Conservation (phyloP, 1,140 invertebrate genomes). For the Zaprionus capensis region DNA sequence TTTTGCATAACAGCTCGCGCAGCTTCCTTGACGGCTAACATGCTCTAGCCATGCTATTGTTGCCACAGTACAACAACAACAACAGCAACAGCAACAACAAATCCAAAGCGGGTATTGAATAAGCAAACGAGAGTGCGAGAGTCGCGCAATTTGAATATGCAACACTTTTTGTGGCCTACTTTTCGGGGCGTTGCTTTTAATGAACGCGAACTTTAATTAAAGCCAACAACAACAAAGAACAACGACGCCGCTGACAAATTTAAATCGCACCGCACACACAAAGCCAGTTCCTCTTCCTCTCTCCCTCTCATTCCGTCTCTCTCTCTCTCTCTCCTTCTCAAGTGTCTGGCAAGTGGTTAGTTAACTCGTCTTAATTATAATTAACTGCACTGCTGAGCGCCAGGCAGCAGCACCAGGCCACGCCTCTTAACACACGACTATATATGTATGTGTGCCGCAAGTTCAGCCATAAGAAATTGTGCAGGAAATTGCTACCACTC, state of each 20-base stretch:
- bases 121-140: slow-evolving; percentile 23
- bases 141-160: slow-evolving; percentile 63
- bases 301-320: slow-evolving; percentile 11
- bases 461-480: slow-evolving; percentile 75
- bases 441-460: slow-evolving; percentile 34
- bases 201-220: slow-evolving; percentile 72
- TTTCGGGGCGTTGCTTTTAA: slow-evolving; percentile 62
- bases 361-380: slow-evolving; percentile 84
- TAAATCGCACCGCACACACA: slow-evolving; percentile 32
- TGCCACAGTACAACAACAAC: slow-evolving; percentile 22
- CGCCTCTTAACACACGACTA: slow-evolving; percentile 20
- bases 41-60: slow-evolving; percentile 31
- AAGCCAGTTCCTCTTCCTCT: neutral
- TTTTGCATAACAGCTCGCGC: slow-evolving; percentile 51
- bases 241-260: slow-evolving; percentile 45
- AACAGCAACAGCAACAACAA: slow-evolving; percentile 18
- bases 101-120: slow-evolving; percentile 63
- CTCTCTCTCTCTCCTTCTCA: slow-evolving; percentile 25
- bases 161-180: slow-evolving; percentile 75
- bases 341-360: slow-evolving; percentile 75
- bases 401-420: neutral
- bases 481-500: slow-evolving; percentile 64
- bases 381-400: slow-evolving; percentile 76
- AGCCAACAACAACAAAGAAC: slow-evolving; percentile 21
- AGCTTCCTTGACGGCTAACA: slow-evolving; percentile 61